phyloP scores from a whole-genome alignment of 2,113 vertebrate genomes.

The Cyanoramphus novaezelandiae region DNA sequence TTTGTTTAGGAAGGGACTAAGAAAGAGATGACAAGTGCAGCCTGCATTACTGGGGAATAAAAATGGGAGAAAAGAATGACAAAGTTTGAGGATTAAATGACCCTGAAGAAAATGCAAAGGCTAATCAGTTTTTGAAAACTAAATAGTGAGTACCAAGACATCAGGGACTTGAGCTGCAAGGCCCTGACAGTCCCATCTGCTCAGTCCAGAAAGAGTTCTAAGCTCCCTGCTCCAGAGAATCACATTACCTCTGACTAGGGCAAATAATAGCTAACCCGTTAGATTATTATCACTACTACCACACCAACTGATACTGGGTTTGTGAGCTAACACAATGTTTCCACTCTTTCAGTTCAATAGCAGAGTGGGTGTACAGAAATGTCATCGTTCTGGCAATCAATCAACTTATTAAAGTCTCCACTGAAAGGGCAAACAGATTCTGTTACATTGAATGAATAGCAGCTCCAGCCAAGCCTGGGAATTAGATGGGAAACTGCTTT shows the following conservation, averaged over 20 bases:
- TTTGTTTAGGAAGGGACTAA: neutral
- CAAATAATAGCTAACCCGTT: constrained; percentile 18
- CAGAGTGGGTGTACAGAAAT: constrained; percentile 65
- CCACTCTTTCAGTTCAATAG: constrained; percentile 57
- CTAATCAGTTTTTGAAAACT: neutral
- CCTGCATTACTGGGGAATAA: neutral
- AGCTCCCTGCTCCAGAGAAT: neutral
- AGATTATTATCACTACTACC: constrained; percentile 40
- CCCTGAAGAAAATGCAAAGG: neutral
- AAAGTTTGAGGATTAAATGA: neutral
- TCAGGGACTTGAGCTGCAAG: neutral
- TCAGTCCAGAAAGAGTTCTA: neutral
- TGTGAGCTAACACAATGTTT: constrained; percentile 53
- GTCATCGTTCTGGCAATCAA: constrained; percentile 70
- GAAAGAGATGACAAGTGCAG: neutral
- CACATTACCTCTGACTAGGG: neutral
- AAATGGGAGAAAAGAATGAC: neutral
- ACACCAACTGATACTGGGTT: constrained; percentile 11
- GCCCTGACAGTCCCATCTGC: neutral
- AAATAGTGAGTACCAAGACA: neutral
- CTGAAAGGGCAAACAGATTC: constrained; percentile 52
- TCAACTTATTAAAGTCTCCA: constrained; percentile 44
- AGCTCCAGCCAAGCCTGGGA: neutral
- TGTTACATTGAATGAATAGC: constrained; percentile 34
- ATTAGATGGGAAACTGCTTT: constrained; percentile 2